Evolutionary conservation across 2,888 invertebrate genomes (phyloP).

Genomic region (Capitulum mitella): DNA sequence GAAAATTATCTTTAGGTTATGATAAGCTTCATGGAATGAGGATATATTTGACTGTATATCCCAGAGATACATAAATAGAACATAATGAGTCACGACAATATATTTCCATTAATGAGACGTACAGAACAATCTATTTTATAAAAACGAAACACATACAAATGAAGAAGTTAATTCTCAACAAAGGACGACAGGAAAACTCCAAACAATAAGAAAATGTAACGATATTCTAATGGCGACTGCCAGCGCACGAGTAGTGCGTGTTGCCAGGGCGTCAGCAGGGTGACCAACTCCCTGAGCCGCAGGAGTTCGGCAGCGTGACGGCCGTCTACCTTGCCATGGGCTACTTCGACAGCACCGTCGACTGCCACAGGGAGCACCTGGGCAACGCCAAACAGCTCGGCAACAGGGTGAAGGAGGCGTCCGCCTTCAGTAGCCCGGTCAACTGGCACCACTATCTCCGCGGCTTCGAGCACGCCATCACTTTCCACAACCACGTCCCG

Average conservation of each 20-base stretch:
- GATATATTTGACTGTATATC: too few species aligned
- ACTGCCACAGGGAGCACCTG: constrained; percentile 90
- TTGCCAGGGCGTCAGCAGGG: constrained; percentile 91
- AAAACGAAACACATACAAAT: too few species aligned
- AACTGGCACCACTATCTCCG: constrained; percentile 83
- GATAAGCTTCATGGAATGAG: too few species aligned
- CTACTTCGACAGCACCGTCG: constrained; percentile 90
- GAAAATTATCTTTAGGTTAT: too few species aligned
- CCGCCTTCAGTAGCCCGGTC: constrained; percentile 88
- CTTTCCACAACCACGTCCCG: constrained; percentile 87
- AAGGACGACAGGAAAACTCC: too few species aligned
- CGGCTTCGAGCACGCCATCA: constrained; percentile 86
- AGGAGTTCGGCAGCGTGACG: constrained; percentile 96
- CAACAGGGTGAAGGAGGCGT: constrained; percentile 88
- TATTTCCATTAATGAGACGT: too few species aligned
- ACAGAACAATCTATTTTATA: too few species aligned
- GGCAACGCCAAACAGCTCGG: constrained; percentile 78
- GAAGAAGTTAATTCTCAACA: too few species aligned
- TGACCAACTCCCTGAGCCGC: constrained; percentile 80
- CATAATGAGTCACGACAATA: too few species aligned
- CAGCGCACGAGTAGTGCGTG: constrained; percentile 94
- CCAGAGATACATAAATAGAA: too few species aligned
- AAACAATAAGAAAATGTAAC: too few species aligned
- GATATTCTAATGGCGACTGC: too few species aligned
- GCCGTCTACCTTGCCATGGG: constrained; percentile 95